Evolutionary conservation across 2,888 invertebrate genomes (phyloP).

Genomic region (Chelonus formosanus): DNA sequence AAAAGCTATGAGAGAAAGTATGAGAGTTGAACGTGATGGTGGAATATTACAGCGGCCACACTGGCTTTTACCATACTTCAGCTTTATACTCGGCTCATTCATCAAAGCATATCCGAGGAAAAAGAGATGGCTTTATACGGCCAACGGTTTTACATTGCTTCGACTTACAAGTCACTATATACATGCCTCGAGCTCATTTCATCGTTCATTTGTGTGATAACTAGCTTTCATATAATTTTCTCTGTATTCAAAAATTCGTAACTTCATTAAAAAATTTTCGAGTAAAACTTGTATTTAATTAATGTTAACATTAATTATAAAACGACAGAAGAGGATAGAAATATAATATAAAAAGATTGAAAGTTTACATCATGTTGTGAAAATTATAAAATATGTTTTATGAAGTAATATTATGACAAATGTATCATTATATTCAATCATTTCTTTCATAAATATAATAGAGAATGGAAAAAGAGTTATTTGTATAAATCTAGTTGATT

Average conservation of each 20-base stretch:
- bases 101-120: constrained; percentile 51
- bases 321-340: too few species aligned
- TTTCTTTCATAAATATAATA: too few species aligned
- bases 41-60: constrained; percentile 57
- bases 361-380: too few species aligned
- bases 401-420: too few species aligned
- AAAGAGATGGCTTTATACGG: constrained; percentile 13
- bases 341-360: too few species aligned
- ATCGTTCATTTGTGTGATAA: constrained; percentile 16
- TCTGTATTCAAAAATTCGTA: not conserved
- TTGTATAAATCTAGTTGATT: too few species aligned
- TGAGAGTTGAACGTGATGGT: constrained; percentile 38
- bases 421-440: too few species aligned
- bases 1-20: constrained; percentile 49
- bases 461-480: too few species aligned
- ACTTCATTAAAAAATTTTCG: too few species aligned
- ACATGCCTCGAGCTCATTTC: constrained; percentile 13
- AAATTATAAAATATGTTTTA: too few species aligned
- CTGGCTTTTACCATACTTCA: constrained; percentile 62
- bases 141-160: constrained; percentile 9
- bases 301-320: too few species aligned
- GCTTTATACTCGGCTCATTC: constrained; percentile 60
- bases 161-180: constrained; percentile 11
- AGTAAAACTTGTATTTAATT: too few species aligned
- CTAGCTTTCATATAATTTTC: not conserved